phyloP scores from a whole-genome alignment of 2,113 vertebrate species.

The Lophotis ruficrista region DNA sequence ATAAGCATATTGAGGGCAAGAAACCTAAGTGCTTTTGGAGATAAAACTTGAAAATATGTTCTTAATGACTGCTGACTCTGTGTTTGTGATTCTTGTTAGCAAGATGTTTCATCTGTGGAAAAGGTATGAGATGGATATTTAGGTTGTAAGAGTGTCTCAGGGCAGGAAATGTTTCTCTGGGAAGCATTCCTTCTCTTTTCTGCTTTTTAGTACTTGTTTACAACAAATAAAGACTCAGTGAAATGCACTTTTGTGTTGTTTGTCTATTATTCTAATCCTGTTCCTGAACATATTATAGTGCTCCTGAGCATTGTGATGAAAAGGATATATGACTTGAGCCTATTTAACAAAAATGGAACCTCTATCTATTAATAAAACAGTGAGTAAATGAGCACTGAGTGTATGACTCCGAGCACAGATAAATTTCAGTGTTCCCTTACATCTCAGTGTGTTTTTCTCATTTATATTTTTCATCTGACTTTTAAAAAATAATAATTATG shows the following conservation, averaged over 20 bases:
- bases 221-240: background rate
- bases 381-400: constrained; percentile 35
- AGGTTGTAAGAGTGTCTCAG: background rate
- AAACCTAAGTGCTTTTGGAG: background rate
- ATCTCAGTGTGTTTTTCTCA: background rate
- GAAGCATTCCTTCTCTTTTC: background rate
- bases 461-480: background rate
- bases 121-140: background rate
- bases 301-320: constrained; percentile 11
- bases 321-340: constrained; percentile 5
- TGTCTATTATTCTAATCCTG: background rate
- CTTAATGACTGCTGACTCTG: background rate
- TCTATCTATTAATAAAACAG: constrained; percentile 14
- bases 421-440: background rate
- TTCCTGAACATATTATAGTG: background rate
- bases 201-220: background rate
- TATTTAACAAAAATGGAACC: constrained; percentile 32
- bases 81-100: background rate
- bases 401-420: background rate
- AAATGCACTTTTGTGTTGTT: background rate
- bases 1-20: background rate
- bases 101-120: background rate
- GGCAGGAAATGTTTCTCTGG: background rate
- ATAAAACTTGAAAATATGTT: background rate
- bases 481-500: background rate